phyloP scores from a whole-genome alignment of 2,888 invertebrate genomes.

The Mamestra brassicae region DNA sequence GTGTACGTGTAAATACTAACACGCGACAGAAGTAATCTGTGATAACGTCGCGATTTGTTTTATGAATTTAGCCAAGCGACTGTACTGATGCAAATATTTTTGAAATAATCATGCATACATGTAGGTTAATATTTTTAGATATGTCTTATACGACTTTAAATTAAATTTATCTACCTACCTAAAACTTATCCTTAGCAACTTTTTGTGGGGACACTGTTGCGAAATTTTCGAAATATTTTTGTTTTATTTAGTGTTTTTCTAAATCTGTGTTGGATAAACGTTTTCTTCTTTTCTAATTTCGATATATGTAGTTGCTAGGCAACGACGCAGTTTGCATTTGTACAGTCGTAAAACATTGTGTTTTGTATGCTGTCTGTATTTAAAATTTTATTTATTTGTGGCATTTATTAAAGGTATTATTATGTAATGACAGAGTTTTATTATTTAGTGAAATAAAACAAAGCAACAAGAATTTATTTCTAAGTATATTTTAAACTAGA shows the following conservation, averaged over 20 bases:
- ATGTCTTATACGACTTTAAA: neutral
- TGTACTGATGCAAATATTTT: neutral
- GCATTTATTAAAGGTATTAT: constrained; percentile 41
- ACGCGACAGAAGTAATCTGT: constrained; percentile 40
- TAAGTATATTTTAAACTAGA: neutral
- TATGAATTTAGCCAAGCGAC: constrained; percentile 5
- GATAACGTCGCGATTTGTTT: constrained; percentile 30
- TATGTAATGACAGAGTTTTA: constrained; percentile 17
- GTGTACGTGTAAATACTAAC: constrained; percentile 7
- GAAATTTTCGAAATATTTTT: neutral
- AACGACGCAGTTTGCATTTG: neutral
- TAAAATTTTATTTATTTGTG: constrained; percentile 24
- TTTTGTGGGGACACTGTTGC: constrained; percentile 7
- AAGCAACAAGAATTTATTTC: neutral
- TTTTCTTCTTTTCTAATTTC: neutral
- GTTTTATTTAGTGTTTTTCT: neutral
- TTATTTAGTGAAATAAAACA: constrained; percentile 23
- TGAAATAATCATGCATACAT: neutral
- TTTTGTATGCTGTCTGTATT: constrained; percentile 25
- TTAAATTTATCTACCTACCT: no score
- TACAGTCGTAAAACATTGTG: neutral
- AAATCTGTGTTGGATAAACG: neutral
- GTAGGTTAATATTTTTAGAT: no score
- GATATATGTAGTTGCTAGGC: no score
- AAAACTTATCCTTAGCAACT: neutral